Conservation (phyloP, 2,113 vertebrate genomes). For the Dermatemys mawii region DNA sequence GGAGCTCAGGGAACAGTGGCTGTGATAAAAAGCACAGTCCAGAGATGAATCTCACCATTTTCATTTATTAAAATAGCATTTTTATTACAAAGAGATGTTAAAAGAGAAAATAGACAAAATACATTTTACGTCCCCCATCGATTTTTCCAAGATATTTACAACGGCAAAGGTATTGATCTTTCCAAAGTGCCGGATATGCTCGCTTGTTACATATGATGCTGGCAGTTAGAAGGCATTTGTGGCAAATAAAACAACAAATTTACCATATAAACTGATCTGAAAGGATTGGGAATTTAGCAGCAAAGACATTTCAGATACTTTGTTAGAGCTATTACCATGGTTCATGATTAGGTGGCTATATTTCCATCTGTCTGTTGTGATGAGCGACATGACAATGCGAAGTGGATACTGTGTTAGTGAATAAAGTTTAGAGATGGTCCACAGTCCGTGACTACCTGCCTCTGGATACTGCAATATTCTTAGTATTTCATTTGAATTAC, state of each 20-base stretch:
- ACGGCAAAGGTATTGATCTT: constrained; percentile 49
- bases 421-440: not conserved
- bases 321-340: rapidly evolving
- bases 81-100: constrained; percentile 48
- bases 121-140: constrained; percentile 20
- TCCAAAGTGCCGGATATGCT: constrained; percentile 27
- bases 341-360: rapidly evolving
- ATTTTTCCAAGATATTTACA: constrained; percentile 45
- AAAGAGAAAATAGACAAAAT: constrained; percentile 28
- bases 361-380: rapidly evolving
- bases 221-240: not conserved
- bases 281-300: not conserved
- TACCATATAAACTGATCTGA: rapidly evolving
- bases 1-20: rapidly evolving
- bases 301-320: rapidly evolving
- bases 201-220: rapidly evolving
- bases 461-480: not conserved
- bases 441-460: not conserved
- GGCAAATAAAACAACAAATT: constrained; percentile 7
- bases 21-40: not conserved
- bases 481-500: not conserved
- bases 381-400: not conserved
- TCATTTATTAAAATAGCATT: constrained; percentile 23
- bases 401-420: not conserved
- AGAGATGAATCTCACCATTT: not conserved